Evolutionary conservation across 2,113 vertebrate genomes (phyloP), one percentile per base, ranked within the genome.

Genomic region (Myxocyprinus asiaticus): DNA sequence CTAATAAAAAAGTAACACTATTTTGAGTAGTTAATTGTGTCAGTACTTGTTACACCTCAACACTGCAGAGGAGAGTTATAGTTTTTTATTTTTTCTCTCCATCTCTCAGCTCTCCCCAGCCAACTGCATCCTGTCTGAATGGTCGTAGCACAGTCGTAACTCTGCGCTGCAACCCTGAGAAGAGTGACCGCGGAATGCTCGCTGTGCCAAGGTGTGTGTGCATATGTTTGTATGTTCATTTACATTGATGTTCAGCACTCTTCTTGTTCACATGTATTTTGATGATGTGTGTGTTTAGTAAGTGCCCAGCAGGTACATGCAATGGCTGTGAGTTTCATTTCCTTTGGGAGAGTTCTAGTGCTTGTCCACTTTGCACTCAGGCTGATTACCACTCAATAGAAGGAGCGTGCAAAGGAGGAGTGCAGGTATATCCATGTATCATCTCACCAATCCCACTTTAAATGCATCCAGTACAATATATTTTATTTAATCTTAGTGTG

Each of bases 271-370:
- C 17, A 78, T 50, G 15, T 47, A 58, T 42, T 17, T n/a, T 6
- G 14, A n/a, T 33, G 33, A 44, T 62, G 14, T 55, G 15, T 43
- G 22, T 33, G 22, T 33, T 33, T 33, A 99, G 97, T 83, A 91
- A 85, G 72, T 99, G 98, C 75, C 96, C 96, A 0, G 97, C 95
- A 0, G 98, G 97, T 45, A 99, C 97, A 3, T 98, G 98, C 0
- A 95, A 99, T 67, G 96, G 98, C 50, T 98, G 97, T 84, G 91
- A 90, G 1, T 99, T 99, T 88, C 88, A 94, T 82, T 99, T 99
- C 78, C 80, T 98, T 5, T 99, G 97, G 97, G 95, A 98, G 87
- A 98, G 95, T 76, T 93, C 94, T 0, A 96, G 95, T 72, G 96
- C 96, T 14, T 99, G 98, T 84, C 96, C 96, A 33, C 94, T 95